Conservation (phyloP, 2,113 vertebrate genomes). For the Xerus inauris region DNA sequence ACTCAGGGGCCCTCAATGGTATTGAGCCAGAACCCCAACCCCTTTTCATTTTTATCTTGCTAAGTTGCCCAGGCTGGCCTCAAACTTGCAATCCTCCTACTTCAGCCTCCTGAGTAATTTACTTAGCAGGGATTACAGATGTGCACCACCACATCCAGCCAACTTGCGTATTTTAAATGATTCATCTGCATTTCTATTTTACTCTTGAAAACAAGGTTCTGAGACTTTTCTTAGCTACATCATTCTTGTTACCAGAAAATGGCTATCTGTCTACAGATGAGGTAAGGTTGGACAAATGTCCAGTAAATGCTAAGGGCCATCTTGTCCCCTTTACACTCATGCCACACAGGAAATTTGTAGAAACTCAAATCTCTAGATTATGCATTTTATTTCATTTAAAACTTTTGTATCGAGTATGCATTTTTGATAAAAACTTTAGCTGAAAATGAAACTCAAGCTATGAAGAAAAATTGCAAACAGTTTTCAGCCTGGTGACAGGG, state of each 20-base stretch:
- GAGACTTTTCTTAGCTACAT: neutral
- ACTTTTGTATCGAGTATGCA: too few species aligned
- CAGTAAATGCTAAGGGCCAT: neutral
- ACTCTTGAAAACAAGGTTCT: neutral
- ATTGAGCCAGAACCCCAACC: too few species aligned
- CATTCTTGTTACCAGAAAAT: neutral
- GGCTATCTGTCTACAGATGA: neutral
- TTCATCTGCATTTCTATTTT: slow-evolving; percentile 7
- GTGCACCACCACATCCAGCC: too few species aligned
- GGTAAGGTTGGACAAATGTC: neutral
- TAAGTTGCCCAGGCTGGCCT: too few species aligned
- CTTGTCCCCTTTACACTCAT: neutral
- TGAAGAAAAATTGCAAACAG: neutral
- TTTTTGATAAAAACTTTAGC: neutral
- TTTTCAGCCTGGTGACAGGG: accelerated
- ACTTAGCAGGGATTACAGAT: too few species aligned
- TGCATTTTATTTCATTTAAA: too few species aligned
- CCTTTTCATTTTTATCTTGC: too few species aligned
- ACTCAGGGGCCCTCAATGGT: too few species aligned
- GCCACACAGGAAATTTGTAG: neutral
- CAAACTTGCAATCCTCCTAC: too few species aligned
- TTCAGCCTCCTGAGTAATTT: too few species aligned
- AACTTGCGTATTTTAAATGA: slow-evolving; percentile 12
- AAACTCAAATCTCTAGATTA: neutral
- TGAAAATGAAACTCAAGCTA: neutral